Conservation (phyloP, 64 coral and sea anemone species). For the Pocillopora verrucosa region DNA sequence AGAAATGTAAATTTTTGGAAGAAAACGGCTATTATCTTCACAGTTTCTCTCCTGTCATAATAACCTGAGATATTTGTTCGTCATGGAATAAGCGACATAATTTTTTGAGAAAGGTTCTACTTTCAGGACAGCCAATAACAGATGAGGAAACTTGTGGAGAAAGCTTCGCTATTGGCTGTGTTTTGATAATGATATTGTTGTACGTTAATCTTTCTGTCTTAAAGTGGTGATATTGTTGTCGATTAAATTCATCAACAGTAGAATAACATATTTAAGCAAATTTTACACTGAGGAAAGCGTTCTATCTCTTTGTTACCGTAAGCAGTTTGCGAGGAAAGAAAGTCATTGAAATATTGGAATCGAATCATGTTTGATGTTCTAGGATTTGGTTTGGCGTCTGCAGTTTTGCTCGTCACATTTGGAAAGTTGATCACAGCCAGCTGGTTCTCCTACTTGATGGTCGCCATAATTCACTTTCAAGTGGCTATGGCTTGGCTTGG, state of each 20-base stretch:
- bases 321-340: not conserved
- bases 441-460: constrained; percentile 53
- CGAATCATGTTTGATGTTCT: constrained; percentile 16
- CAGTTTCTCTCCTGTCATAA: not conserved
- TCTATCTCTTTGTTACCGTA: not conserved
- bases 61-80: not conserved
- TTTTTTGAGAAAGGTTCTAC: not conserved
- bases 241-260: not conserved
- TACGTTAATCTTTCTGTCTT: not conserved
- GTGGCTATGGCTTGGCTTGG: constrained; percentile 35
- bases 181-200: not conserved
- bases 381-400: constrained; percentile 56
- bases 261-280: not conserved
- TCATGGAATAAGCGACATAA: not conserved
- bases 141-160: not conserved
- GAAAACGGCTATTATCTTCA: not conserved
- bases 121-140: not conserved
- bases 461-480: constrained; percentile 39
- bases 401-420: constrained; percentile 62
- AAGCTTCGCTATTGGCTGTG: not conserved
- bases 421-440: constrained; percentile 52
- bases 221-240: not conserved
- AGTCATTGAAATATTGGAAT: not conserved
- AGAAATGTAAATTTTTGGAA: constrained; percentile 30
- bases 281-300: not conserved